Percentiles rank a stretch among this genome's conserved stretches.
Conservation (phyloP, 2,888 invertebrate genomes). For the Allolobophora icterica region DNA sequence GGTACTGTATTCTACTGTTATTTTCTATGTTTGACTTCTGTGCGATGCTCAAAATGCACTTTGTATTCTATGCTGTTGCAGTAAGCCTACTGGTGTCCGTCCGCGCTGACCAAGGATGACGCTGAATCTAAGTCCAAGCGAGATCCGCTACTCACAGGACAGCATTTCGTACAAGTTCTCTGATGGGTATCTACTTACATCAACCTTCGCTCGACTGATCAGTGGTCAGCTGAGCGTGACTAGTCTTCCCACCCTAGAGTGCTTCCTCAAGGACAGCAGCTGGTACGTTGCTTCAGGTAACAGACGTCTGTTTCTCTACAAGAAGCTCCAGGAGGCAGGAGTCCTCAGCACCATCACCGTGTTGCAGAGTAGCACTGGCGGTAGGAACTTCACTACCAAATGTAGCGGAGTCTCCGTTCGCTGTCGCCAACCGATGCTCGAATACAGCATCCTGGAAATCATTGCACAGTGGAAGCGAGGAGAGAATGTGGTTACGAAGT, state of each 20-base stretch:
- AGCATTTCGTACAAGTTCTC: background rate
- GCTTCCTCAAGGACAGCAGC: background rate
- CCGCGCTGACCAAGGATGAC: background rate
- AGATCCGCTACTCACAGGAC: conserved; percentile 21
- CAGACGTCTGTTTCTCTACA: conserved; percentile 2
- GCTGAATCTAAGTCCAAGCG: background rate
- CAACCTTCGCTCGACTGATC: conserved; percentile 18
- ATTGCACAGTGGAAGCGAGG: conserved; percentile 1
- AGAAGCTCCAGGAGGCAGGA: conserved; percentile 11
- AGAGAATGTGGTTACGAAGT: background rate
- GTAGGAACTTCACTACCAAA: background rate
- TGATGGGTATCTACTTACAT: background rate
- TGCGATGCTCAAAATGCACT: too few species aligned
- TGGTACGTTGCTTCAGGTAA: conserved; percentile 6
- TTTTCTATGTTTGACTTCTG: too few species aligned
- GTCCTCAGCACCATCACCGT: background rate
- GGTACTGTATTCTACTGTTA: too few species aligned
- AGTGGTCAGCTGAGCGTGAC: background rate
- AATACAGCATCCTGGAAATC: background rate
- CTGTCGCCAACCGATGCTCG: background rate
- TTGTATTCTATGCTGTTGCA: too few species aligned
- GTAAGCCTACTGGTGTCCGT: too few species aligned
- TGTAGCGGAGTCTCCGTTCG: background rate
- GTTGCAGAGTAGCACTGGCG: background rate
- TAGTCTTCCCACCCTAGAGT: background rate